phyloP scores from a whole-genome alignment of 2,888 invertebrate species.

The Nomada fucata region DNA sequence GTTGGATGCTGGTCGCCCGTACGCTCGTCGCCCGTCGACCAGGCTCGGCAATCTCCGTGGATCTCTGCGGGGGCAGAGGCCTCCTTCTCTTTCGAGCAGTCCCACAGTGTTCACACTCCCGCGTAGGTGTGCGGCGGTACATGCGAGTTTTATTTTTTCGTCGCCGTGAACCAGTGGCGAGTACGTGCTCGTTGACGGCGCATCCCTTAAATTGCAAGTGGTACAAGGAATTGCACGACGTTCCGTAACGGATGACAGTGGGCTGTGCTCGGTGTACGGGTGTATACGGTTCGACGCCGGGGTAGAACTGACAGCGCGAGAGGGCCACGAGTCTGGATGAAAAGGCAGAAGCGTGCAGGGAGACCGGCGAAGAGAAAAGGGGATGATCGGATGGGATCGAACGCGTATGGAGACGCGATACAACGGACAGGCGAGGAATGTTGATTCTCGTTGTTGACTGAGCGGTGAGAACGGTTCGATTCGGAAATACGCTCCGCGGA shows the following conservation, averaged over 20 bases:
- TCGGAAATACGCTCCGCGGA: not conserved
- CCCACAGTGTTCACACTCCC: constrained; percentile 73
- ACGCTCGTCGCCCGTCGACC: constrained; percentile 71
- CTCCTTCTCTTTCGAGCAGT: constrained; percentile 70
- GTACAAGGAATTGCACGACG: constrained; percentile 17
- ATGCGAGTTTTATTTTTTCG: constrained; percentile 50
- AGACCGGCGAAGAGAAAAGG: constrained; percentile 14
- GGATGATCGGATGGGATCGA: constrained; percentile 20
- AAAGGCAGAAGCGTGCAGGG: constrained; percentile 9
- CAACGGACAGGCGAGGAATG: not conserved
- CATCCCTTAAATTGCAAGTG: constrained; percentile 18
- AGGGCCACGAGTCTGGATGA: constrained; percentile 1
- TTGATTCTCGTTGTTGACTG: not conserved
- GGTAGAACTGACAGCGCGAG: not conserved
- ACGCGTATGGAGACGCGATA: not conserved
- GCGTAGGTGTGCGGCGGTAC: constrained; percentile 71
- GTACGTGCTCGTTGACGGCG: constrained; percentile 33
- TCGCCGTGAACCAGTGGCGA: constrained; percentile 40
- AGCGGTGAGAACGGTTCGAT: not conserved
- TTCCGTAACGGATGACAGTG: not conserved
- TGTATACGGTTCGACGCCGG: too few species aligned
- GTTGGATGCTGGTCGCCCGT: constrained; percentile 55
- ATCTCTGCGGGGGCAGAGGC: constrained; percentile 84
- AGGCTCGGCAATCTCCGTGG: constrained; percentile 78
- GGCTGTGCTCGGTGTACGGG: not conserved